A percentile compares a stretch with the other conserved stretches of the same genome.
Evolutionary conservation across 2,797 vertebrate species (phyloP).

Genomic region (Perodicticus potto): DNA sequence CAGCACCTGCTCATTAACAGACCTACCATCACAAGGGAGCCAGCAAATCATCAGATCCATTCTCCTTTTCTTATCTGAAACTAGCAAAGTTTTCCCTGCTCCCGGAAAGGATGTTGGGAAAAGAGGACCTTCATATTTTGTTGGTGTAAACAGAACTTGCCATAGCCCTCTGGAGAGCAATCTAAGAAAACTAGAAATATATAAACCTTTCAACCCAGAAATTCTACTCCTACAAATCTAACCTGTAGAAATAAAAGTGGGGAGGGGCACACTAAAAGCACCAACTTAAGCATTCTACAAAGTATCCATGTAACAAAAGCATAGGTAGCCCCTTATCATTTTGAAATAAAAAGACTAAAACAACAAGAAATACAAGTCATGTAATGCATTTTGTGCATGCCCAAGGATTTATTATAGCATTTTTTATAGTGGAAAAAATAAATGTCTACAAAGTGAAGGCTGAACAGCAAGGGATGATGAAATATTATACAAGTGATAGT

Average conservation of each 20-base stretch:
- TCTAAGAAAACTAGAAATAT: neutral
- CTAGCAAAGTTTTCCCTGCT: neutral
- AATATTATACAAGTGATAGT: neutral
- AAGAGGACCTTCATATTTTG: neutral
- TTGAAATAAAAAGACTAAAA: neutral
- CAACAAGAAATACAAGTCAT: neutral
- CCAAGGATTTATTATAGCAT: neutral
- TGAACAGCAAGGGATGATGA: neutral
- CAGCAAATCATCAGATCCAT: neutral
- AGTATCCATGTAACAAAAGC: neutral
- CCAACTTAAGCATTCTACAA: neutral
- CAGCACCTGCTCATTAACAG: neutral
- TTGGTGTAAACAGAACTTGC: neutral
- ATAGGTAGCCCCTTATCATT: neutral
- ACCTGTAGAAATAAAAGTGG: neutral
- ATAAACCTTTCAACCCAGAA: neutral
- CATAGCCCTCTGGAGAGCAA: neutral
- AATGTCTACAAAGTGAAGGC: neutral
- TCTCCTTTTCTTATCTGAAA: neutral
- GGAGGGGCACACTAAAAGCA: neutral
- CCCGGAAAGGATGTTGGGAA: neutral
- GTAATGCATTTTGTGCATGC: neutral
- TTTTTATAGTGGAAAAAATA: constrained; percentile 37
- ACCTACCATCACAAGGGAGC: neutral
- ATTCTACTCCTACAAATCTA: neutral